Conservation (phyloP, 2,888 invertebrate species). For the Synergus itoensis region DNA sequence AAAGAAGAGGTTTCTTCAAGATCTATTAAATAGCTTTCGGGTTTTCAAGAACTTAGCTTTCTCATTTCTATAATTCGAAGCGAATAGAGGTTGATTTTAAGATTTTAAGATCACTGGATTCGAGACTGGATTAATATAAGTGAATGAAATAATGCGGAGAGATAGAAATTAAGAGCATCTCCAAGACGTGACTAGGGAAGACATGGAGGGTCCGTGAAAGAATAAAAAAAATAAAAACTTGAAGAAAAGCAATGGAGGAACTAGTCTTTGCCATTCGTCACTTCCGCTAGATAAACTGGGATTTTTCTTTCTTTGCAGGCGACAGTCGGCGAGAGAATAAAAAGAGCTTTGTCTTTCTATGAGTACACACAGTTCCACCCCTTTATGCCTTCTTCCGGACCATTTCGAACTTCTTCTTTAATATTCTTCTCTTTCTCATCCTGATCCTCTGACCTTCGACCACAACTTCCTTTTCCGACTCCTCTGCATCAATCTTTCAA, state of each 20-base stretch:
- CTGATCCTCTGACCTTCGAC: conserved; percentile 46
- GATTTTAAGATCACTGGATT: background rate
- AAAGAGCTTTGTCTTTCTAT: conserved; percentile 64
- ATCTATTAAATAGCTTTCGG: background rate
- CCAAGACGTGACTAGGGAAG: conserved; percentile 39
- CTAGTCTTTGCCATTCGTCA: conserved; percentile 67
- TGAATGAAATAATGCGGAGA: background rate
- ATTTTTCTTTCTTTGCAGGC: conserved; percentile 57
- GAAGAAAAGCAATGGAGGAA: conserved; percentile 58
- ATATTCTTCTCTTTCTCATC: conserved; percentile 42
- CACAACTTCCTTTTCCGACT: conserved; percentile 47
- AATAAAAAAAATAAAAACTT: conserved; percentile 38
- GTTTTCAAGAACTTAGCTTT: background rate
- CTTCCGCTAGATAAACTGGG: conserved; percentile 71
- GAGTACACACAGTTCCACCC: conserved; percentile 21
- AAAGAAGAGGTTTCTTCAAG: background rate
- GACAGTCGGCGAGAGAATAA: conserved; percentile 53
- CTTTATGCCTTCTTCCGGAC: conserved; percentile 39
- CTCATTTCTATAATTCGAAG: background rate
- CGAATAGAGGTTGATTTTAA: no score
- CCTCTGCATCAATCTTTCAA: conserved; percentile 54
- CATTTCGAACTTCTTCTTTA: conserved; percentile 7
- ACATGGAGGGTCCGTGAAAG: conserved; percentile 32
- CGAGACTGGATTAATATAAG: background rate
- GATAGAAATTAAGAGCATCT: conserved; percentile 12